phyloP scores from a whole-genome alignment of 1,140 invertebrate species.

The silkworm (Bombyx mori) region DNA sequence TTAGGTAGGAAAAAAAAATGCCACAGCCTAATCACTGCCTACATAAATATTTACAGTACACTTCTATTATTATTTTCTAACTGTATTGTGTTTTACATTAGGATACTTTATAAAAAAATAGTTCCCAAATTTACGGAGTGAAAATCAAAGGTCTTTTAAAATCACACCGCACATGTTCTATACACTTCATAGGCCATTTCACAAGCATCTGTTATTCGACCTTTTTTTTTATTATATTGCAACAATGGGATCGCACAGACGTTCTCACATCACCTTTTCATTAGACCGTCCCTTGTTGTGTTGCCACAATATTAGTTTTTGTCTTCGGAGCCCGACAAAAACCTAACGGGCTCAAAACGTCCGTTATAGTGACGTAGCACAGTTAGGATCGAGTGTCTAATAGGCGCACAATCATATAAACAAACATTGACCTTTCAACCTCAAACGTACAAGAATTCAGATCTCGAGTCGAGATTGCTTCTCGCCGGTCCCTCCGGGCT shows the following conservation, averaged over 20 bases:
- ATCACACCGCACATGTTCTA: no score
- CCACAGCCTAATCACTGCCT: no score
- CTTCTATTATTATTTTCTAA: no score
- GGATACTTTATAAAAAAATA: no score
- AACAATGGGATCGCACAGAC: slow-evolving; percentile 7
- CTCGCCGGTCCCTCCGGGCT: slow-evolving; percentile 14
- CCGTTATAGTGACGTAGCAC: slow-evolving; percentile 11
- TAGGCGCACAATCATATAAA: slow-evolving; percentile 20
- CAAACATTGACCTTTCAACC: slow-evolving; percentile 27
- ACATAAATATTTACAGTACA: no score
- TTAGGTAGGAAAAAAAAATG: no score
- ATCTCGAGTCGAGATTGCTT: slow-evolving; percentile 26
- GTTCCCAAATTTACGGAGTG: no score
- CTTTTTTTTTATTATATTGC: slow-evolving; percentile 7
- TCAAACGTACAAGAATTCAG: slow-evolving; percentile 14
- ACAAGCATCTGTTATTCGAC: slow-evolving; percentile 1
- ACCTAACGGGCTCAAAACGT: slow-evolving; percentile 30
- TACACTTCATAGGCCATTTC: not conserved
- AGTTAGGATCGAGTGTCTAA: slow-evolving; percentile 4
- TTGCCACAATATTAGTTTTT: slow-evolving; percentile 43
- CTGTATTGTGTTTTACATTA: no score
- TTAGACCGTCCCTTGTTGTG: slow-evolving; percentile 41
- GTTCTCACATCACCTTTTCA: slow-evolving; percentile 33
- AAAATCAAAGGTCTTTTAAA: no score
- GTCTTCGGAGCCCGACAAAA: slow-evolving; percentile 31